phyloP scores from a whole-genome alignment of 2,797 vertebrate species.

The Otolemur crassicaudatus region DNA sequence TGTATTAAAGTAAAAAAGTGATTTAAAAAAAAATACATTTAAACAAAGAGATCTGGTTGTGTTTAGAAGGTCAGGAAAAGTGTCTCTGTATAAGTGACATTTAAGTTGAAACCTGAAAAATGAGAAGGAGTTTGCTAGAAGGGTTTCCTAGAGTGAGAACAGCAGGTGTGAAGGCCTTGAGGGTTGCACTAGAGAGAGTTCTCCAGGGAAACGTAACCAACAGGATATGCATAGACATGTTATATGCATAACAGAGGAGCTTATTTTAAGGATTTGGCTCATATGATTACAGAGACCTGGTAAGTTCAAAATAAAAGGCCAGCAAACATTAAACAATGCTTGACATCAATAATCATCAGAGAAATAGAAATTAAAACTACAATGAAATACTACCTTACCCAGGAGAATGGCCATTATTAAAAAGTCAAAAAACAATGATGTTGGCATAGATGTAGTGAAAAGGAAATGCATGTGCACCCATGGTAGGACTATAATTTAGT shows the following conservation, averaged over 20 bases:
- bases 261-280: not conserved
- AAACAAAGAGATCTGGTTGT: not conserved
- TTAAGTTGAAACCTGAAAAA: not conserved
- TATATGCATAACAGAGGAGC: no score
- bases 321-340: no score
- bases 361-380: no score
- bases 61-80: not conserved
- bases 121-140: not conserved
- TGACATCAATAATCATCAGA: no score
- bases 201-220: not conserved
- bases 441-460: no score
- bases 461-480: no score
- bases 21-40: conserved; percentile 1
- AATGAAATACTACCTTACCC: no score
- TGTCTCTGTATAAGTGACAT: not conserved
- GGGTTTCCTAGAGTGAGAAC: not conserved
- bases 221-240: no score
- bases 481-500: no score
- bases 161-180: not conserved
- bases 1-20: not conserved
- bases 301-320: not conserved
- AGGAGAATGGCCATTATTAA: no score
- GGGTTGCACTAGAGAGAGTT: not conserved
- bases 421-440: no score
- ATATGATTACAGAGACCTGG: not conserved